phyloP scores from a whole-genome alignment of 1,140 invertebrate species.

The Platyscapa corneri region DNA sequence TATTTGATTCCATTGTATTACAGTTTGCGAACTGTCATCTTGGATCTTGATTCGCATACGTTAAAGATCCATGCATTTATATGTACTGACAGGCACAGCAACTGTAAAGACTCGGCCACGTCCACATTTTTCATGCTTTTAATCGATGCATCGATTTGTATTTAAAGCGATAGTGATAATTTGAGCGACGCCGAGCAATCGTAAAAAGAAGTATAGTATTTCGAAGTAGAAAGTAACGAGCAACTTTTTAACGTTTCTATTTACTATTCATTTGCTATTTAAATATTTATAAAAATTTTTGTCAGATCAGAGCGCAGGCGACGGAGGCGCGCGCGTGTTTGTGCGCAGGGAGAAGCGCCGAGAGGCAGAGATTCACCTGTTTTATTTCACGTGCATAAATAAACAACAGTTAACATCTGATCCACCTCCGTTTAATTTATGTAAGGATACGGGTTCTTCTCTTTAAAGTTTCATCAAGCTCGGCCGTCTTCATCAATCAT shows the following conservation, averaged over 20 bases:
- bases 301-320: neutral
- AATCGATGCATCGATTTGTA: neutral
- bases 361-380: slow-evolving; percentile 47
- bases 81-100: no score
- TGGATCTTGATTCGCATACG: no score
- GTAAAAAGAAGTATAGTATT: neutral
- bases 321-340: no score
- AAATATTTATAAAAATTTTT: slow-evolving; percentile 31
- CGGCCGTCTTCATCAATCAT: slow-evolving; percentile 53
- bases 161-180: slow-evolving; percentile 44
- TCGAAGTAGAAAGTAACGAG: neutral
- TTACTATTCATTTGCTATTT: slow-evolving; percentile 16
- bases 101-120: no score
- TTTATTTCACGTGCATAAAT: slow-evolving; percentile 42
- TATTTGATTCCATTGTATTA: no score
- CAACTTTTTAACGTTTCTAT: slow-evolving; percentile 24
- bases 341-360: neutral
- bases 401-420: slow-evolving; percentile 50
- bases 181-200: neutral
- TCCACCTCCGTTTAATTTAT: slow-evolving; percentile 51
- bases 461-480: slow-evolving; percentile 54
- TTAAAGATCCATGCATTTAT: no score
- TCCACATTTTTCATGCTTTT: neutral
- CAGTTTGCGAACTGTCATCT: no score
- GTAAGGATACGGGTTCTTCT: slow-evolving; percentile 47